Conservation (phyloP, 2,888 invertebrate genomes). For the Lottia gigantea region DNA sequence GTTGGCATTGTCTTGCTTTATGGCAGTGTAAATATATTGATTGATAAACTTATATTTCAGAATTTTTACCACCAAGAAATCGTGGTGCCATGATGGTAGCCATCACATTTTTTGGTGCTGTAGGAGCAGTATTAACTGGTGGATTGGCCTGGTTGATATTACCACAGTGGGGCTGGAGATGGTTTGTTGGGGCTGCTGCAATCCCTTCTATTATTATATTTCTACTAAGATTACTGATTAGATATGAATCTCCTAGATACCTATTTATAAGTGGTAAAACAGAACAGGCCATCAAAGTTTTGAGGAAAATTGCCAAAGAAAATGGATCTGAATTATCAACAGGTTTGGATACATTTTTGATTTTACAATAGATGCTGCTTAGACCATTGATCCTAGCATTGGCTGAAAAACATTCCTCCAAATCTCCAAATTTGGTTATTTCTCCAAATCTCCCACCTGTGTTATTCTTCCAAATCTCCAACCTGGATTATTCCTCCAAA, state of each 20-base stretch:
- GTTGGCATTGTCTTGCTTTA: too few species aligned
- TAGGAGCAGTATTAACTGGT: constrained; percentile 52
- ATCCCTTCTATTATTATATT: constrained; percentile 44
- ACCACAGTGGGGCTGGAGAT: constrained; percentile 45
- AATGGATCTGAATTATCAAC: constrained; percentile 36
- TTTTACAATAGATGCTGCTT: too few species aligned
- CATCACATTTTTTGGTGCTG: constrained; percentile 58
- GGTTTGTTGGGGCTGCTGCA: constrained; percentile 52
- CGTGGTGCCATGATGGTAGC: constrained; percentile 52
- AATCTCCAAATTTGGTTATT: too few species aligned
- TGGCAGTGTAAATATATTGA: too few species aligned
- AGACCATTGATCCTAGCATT: too few species aligned
- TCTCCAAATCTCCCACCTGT: too few species aligned
- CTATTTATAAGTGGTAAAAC: constrained; percentile 46
- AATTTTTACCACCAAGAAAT: constrained; percentile 50
- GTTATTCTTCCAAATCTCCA: too few species aligned
- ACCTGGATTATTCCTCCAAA: too few species aligned
- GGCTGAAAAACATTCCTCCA: too few species aligned
- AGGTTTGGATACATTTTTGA: constrained; percentile 26
- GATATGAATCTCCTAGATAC: constrained; percentile 53
- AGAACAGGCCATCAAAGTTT: constrained; percentile 38
- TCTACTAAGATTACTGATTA: constrained; percentile 37
- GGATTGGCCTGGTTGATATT: constrained; percentile 54
- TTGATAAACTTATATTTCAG: constrained; percentile 36
- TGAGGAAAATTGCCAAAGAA: constrained; percentile 42